Base-by-base conservation (phyloP, 2,113 vertebrate species). In the Eptesicus fuscus region DNA sequence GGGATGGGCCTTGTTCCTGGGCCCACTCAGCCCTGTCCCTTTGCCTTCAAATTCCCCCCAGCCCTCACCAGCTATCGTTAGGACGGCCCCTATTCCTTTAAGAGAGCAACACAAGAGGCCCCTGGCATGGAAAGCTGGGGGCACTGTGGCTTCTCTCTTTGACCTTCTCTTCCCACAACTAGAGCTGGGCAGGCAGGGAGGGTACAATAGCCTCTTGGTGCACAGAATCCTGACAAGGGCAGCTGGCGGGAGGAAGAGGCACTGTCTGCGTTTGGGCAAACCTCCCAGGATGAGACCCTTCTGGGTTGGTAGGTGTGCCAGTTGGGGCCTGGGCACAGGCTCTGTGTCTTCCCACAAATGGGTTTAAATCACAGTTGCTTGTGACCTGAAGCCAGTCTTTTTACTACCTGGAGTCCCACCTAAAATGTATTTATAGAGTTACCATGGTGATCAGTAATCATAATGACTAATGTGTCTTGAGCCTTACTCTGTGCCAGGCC, bases 251-350 rank as follows among this genome's bases (percentile, higher is more conserved):
- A 85, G n/a, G 30, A 14, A 71, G 77, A 96, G 88, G 84, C 91
- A 86, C 90, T 97, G 83, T 97, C 93, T 96, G 95, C 94, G 94
- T 98, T 98, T 98, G 82, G 92, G 76, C 85, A 49, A 89, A 79
- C 22, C 30, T 89, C 94, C 97, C 97, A 97, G 97, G 96, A 90
- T 96, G 77, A 65, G 35, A 42, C 3, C 9, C 40, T 47, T 90
- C 53, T 3, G 53, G 44, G 11, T 49, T 80, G 56, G 30, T 23
- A 65, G 10, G 40, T 47, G 11, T 49, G 37, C 22, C n/a, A 51
- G 30, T 17, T 49, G 69, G 73, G 93, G 11, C 47, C 20, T 25
- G 16, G 40, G 65, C 42, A 37, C 30, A 53, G 13, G 42, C 23
- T 67, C 71, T 51, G 12, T 59, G 9, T 71, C 76, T 77, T 83